Percentiles rank a stretch among this genome's conserved stretches.
phyloP scores from a whole-genome alignment of 2,113 vertebrate species.

The Chunga burmeisteri region DNA sequence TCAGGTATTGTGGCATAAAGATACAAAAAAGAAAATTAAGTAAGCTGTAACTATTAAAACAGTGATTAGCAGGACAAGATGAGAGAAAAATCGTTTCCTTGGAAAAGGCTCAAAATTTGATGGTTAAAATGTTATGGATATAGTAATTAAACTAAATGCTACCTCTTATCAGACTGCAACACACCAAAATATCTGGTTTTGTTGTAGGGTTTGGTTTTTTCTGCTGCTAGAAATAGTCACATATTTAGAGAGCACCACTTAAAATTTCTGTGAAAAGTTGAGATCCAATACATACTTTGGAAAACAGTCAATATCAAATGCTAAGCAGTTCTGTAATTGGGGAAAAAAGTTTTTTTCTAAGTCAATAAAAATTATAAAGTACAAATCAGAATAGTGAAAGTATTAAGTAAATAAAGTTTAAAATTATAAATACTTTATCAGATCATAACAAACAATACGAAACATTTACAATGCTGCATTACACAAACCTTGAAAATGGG shows the following conservation, averaged over 20 bases:
- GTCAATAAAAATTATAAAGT: background rate
- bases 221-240: background rate
- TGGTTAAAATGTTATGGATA: background rate
- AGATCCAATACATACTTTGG: background rate
- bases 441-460: background rate
- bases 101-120: constrained; percentile 24
- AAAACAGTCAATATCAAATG: background rate
- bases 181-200: background rate
- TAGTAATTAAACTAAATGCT: constrained; percentile 10
- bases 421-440: background rate
- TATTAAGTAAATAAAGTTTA: background rate
- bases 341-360: background rate
- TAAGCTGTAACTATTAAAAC: background rate
- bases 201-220: background rate
- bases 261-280: background rate
- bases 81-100: constrained; percentile 11
- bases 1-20: background rate
- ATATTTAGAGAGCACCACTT: background rate
- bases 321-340: background rate
- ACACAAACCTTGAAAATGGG: background rate
- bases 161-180: background rate
- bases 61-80: background rate
- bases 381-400: background rate
- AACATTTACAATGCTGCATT: background rate
- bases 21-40: background rate